These are phyloP conservation scores for Drosophila heteroneura DNA, from an alignment of 2,888 invertebrate genomes.

Conservation along the genomic window DNA sequence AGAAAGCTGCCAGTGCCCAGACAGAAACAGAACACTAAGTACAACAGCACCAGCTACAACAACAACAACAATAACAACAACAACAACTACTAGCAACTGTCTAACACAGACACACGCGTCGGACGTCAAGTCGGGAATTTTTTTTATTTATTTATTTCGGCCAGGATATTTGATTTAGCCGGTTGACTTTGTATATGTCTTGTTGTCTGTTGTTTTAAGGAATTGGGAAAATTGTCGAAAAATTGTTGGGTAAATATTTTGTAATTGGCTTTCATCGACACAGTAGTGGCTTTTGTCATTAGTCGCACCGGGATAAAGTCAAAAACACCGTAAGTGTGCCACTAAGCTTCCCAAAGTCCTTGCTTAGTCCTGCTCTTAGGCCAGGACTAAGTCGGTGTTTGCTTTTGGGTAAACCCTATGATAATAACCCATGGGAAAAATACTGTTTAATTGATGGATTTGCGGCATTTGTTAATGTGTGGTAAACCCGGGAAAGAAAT, in stretches of 20 bases:
- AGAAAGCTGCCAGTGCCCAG: slow-evolving; percentile 63
- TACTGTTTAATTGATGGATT: slow-evolving; percentile 42
- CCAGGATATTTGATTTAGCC: slow-evolving; percentile 61
- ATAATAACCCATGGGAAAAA: slow-evolving; percentile 18
- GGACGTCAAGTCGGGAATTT: slow-evolving; percentile 23
- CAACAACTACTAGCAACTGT: slow-evolving; percentile 9
- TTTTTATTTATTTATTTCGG: slow-evolving; percentile 14
- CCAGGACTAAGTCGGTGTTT: slow-evolving; percentile 34
- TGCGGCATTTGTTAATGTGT: slow-evolving; percentile 36
- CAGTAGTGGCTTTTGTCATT: slow-evolving; percentile 43
- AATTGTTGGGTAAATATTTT: slow-evolving; percentile 70
- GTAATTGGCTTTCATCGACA: slow-evolving; percentile 67
- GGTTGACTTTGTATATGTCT: slow-evolving; percentile 48
- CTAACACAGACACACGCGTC: slow-evolving; percentile 33
- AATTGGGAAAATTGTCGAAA: slow-evolving; percentile 65
- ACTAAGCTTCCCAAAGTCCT: slow-evolving; percentile 34
- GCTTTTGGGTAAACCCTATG: slow-evolving; percentile 37
- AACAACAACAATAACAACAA: slow-evolving; percentile 5
- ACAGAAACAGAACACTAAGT: slow-evolving; percentile 34
- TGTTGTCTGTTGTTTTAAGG: slow-evolving; percentile 39
- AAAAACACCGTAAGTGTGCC: slow-evolving; percentile 42
- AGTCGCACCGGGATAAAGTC: slow-evolving; percentile 6
- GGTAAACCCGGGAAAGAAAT: slow-evolving; percentile 45
- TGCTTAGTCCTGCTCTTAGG: slow-evolving; percentile 20
- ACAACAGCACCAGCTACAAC: slow-evolving; percentile 24